Conservation (phyloP, 1,140 invertebrate species). For the Drosophila paulistorum region DNA sequence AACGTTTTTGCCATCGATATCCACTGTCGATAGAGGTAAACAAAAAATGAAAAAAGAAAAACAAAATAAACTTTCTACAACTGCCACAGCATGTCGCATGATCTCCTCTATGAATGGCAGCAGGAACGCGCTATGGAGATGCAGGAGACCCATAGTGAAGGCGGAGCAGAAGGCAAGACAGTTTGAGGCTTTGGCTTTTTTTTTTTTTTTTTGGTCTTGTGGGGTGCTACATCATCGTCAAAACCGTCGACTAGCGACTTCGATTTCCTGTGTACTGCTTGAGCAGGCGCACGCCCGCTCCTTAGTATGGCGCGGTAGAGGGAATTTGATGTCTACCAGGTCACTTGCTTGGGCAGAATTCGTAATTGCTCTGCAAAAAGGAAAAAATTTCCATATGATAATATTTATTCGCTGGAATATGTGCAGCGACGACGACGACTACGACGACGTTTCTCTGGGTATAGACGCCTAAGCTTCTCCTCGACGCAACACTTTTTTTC, state of each 20-base stretch:
- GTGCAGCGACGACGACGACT: constrained; percentile 23
- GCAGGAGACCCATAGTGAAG: neutral
- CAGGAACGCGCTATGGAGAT: neutral
- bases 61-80: constrained; percentile 62
- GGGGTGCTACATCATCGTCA: constrained; percentile 79
- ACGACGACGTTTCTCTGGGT: constrained; percentile 8
- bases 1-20: neutral
- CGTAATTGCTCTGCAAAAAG: constrained; percentile 69
- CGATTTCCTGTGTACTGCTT: constrained; percentile 67
- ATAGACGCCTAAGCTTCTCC: constrained; percentile 61
- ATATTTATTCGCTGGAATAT: constrained; percentile 79
- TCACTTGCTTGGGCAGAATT: constrained; percentile 67
- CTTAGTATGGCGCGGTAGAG: neutral
- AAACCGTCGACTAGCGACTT: constrained; percentile 76
- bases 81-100: constrained; percentile 50
- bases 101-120: constrained; percentile 70
- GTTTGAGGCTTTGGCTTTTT: constrained; percentile 6
- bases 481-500: constrained; percentile 51
- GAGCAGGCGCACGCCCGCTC: constrained; percentile 2
- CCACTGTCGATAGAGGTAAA: constrained; percentile 14
- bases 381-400: constrained; percentile 79
- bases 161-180: constrained; percentile 39
- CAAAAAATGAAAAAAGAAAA: neutral
- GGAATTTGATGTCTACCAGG: constrained; percentile 71
- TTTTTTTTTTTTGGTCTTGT: constrained; percentile 20